Percentiles rank a stretch among this genome's conserved stretches.
Conservation (phyloP, 2,797 vertebrate species). For the Microchirus variegatus region DNA sequence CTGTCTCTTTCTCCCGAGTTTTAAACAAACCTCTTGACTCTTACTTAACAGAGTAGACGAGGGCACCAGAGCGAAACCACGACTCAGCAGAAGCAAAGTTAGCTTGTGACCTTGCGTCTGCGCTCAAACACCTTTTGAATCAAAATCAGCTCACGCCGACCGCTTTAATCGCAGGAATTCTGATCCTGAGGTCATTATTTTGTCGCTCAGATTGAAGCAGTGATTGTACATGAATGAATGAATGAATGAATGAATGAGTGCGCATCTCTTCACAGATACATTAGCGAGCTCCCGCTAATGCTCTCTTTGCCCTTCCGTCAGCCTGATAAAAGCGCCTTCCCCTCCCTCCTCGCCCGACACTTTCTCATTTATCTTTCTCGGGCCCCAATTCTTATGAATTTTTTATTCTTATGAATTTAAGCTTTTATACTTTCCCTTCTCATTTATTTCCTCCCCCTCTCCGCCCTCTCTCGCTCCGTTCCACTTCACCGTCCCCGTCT, state of each 20-base stretch:
- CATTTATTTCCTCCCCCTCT: slow-evolving; percentile 29
- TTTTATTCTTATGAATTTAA: slow-evolving; percentile 64
- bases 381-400: slow-evolving; percentile 49
- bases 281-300: slow-evolving; percentile 4
- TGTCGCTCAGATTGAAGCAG: not conserved
- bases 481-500: slow-evolving; percentile 43
- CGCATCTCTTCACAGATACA: slow-evolving; percentile 15
- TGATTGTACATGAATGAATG: not conserved
- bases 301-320: slow-evolving; percentile 25
- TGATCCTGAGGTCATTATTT: slow-evolving; percentile 2
- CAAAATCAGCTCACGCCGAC: not conserved
- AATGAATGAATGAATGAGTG: not conserved
- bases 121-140: not conserved
- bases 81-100: slow-evolving; percentile 4
- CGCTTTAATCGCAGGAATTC: not conserved
- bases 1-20: slow-evolving; percentile 27
- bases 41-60: slow-evolving; percentile 5
- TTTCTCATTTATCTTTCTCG: slow-evolving; percentile 42
- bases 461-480: slow-evolving; percentile 40
- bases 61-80: slow-evolving; percentile 24
- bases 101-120: slow-evolving; percentile 24
- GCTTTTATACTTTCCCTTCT: slow-evolving; percentile 49
- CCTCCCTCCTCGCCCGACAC: slow-evolving; percentile 15
- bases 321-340: slow-evolving; percentile 40
- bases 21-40: slow-evolving; percentile 16